Base-by-base conservation (phyloP, 2,797 vertebrate genomes). In the Notolabrus celidotus region DNA sequence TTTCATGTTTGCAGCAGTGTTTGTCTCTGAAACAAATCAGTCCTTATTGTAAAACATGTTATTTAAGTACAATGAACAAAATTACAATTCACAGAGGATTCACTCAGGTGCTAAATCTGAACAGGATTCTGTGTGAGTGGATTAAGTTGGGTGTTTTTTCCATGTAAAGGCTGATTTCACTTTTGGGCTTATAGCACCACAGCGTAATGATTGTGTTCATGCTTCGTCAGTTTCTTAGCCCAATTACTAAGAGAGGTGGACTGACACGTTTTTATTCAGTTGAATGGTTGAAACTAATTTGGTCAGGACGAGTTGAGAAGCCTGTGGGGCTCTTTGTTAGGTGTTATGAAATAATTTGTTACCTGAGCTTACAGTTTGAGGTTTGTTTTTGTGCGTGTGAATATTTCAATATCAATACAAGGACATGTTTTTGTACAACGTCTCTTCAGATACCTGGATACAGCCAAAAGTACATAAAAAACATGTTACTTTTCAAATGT, bases 1-100 rank as follows among this genome's bases (percentile, higher is more conserved):
- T 9, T 9, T 3, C 7, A 0, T 51, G 42, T 46, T 42, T n/a
- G 41, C 7, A 19, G 39, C n/a, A 2, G 29, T 38, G 60, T n/a
- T 63, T 64, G 25, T 53, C 54, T 38, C 6, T 17, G 9, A 42
- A 64, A 54, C 56, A 50, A 62, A 25, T 27, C 14, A 0, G 10
- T 20, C 15, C 14, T 53, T 49, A 33, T 39, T 9, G 23, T 29
- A 10, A n/a, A 65, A 71, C 38, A n/a, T 33, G 11, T 58, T 74
- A 54, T 60, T 79, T 67, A 45, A 71, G 49, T 62, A 42, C 31
- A 23, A 36, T 46, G 19, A 42, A 71, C 33, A 3, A 42, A 59
- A 60, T 52, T 10, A 22, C 38, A 42, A 64, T 31, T 61, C 22
- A 22, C 43, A 41, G 41, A 43, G 58, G 47, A 59, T 55, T 80